Evolutionary conservation across 2,113 vertebrate genomes (phyloP), one percentile per base, ranked within the genome.

Genomic region (Indicator indicator): DNA sequence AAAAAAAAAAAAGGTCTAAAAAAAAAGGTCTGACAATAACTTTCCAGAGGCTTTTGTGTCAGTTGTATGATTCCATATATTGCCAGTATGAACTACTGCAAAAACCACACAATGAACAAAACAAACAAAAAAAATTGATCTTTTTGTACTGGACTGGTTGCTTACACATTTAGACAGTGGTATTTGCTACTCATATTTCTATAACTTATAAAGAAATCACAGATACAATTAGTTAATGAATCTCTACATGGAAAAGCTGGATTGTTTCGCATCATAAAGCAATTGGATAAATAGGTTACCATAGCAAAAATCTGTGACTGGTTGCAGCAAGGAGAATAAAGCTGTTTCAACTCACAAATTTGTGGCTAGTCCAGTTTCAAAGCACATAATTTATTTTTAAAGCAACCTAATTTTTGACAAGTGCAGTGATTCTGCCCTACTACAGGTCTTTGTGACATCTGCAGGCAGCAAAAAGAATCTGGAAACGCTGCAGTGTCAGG

Each of bases 91-190:
- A 90, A 83, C 42, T 58, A 44, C 11, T 28, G 13, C 2, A 76
- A 62, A 79, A 23, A 44, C 16, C 55, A 46, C 5, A 21, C 4
- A 67, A 27, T 2, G 23, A 62, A 4, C 2, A 54, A 88, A 86
- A 17, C 1, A 54, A 54, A 0, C 1, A 52, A 62, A 83, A 33
- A 52, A 40, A 12, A 12, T 1, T n/a, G 13, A 42, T 42, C 2
- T 27, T 83, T 76, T 85, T n/a, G 6, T 56, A 67, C 36, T 44
- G 36, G 17, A 48, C 4, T 44, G 17, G 6, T 52, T 86, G 60
- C 8, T 42, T 69, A 20, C 6, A 23, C 8, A 16, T 33, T 63
- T 67, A 33, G 28, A 50, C 5, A 23, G 33, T 30, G 23, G 18
- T 62, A 30, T 58, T 24, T 54, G 9, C 13, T 65, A 40, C 4